Percentiles rank a stretch among this genome's conserved stretches.
phyloP scores from a whole-genome alignment of 2,113 vertebrate species.

The Percopsis transmontana region DNA sequence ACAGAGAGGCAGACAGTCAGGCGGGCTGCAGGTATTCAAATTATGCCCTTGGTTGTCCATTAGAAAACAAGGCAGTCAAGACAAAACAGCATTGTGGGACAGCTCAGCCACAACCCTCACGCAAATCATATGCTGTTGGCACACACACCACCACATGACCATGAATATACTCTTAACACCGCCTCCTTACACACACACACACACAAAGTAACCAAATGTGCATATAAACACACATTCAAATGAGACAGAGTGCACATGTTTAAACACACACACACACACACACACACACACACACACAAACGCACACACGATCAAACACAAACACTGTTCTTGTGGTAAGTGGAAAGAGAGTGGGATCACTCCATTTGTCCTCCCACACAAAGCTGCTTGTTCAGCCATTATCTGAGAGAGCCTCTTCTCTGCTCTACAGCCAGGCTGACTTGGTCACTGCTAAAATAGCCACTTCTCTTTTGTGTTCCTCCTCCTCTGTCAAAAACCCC shows the following conservation, averaged over 20 bases:
- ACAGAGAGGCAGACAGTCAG: constrained; percentile 28
- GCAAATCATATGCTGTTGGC: constrained; percentile 69
- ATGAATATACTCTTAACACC: too few species aligned
- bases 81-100: constrained; percentile 62
- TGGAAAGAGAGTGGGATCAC: constrained; percentile 68
- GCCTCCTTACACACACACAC: constrained; percentile 32
- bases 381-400: constrained; percentile 78
- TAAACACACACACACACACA: constrained; percentile 9
- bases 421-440: constrained; percentile 67
- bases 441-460: constrained; percentile 66
- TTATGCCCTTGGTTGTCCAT: constrained; percentile 58
- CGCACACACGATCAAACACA: constrained; percentile 34
- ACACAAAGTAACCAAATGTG: constrained; percentile 15
- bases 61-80: constrained; percentile 59
- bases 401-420: constrained; percentile 74
- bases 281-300: constrained; percentile 43
- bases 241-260: constrained; percentile 24
- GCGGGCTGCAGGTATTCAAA: constrained; percentile 56
- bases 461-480: constrained; percentile 56
- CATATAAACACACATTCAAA: constrained; percentile 60
- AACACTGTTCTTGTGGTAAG: constrained; percentile 61
- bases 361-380: constrained; percentile 71
- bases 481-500: constrained; percentile 9
- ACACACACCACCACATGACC: constrained; percentile 42
- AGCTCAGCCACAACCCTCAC: constrained; percentile 60